Evolutionary conservation across 1,140 invertebrate species (phyloP).

Genomic region (Drosophila nigrodunni): DNA sequence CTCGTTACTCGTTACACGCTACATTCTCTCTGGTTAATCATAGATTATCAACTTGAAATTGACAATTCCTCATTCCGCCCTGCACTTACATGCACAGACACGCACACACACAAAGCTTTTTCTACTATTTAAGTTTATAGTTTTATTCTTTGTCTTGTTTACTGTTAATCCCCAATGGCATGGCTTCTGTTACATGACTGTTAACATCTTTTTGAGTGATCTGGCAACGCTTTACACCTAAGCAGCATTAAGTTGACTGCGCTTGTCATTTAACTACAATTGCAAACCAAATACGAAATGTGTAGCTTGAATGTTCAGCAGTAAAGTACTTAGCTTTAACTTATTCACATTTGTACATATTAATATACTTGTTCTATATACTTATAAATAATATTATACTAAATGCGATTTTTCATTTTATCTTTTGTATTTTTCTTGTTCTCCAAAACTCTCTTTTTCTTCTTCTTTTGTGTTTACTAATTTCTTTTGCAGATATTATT

Average conservation of each 20-base stretch:
- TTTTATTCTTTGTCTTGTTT: not conserved
- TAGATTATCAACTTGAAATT: constrained; percentile 4
- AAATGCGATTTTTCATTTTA: constrained; percentile 36
- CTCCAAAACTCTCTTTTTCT: constrained; percentile 34
- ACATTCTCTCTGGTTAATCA: too few relatives aligned
- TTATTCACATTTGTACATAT: not conserved
- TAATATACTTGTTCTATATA: constrained; percentile 3
- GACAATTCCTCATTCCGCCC: not conserved
- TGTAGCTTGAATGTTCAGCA: too few relatives aligned
- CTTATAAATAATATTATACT: constrained; percentile 16
- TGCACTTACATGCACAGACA: not conserved
- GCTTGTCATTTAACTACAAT: not conserved
- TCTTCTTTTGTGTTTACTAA: constrained; percentile 71
- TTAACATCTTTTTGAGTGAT: not conserved
- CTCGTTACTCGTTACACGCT: too few relatives aligned
- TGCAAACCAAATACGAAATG: not conserved
- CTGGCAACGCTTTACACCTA: not conserved
- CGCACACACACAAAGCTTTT: not conserved
- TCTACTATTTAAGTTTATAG: not conserved
- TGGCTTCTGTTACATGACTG: not conserved
- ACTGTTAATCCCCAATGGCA: too few relatives aligned
- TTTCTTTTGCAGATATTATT: constrained; percentile 84
- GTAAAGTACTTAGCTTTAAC: not conserved
- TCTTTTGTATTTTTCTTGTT: constrained; percentile 31
- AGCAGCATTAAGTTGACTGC: not conserved